Base-by-base conservation (phyloP, 2,888 invertebrate genomes). In the Cephus sareptanus region DNA sequence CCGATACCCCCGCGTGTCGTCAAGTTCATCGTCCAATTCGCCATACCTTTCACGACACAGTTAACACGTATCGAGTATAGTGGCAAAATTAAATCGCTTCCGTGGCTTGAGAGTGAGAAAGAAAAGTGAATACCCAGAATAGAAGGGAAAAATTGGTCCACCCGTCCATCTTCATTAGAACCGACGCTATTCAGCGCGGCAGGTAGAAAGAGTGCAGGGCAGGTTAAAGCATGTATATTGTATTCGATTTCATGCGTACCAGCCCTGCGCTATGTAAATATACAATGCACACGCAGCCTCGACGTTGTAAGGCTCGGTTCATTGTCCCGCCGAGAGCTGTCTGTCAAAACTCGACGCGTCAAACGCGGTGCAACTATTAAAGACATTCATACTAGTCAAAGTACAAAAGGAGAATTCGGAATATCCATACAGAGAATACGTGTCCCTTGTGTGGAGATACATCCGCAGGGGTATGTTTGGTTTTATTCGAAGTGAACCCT, bases 291-390 rank as follows among this genome's bases (percentile, higher is more conserved):
- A 31, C 33, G 33, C 71, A 31, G 31, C 71, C 71, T 13, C 31
- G 71, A 71, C 71, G 31, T 30, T 71, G 31, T 31, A 33, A 71
- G 71, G 31, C 71, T 33, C 31, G 12, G 31, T 15, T 80, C 80
- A 85, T 84, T 86, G 82, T 87, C 3, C 80, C 79, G 77, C 78
- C 77, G 77, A 82, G 79, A 85, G 82, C 86, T 87, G 86, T 86
- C 87, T 85, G 87, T 87, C 87, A 87, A 87, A 87, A 87, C 84
- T 85, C 81, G 79, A 79, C 82, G 78, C 80, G 86, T 85, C 85
- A 83, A 84, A 81, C 80, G 40, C 30, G 33, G 75, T 34, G 33
- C 56, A 56, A 76, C 73, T 68, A 76, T 78, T 76, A 31, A 78
- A 74, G 78, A 80, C 79, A 78, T 80, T 74, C 78, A 74, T 74